These are phyloP conservation scores for Spongia lamella DNA, from an alignment of 37 sponge, comb jelly and placozoan species.

Conservation along the genomic window DNA sequence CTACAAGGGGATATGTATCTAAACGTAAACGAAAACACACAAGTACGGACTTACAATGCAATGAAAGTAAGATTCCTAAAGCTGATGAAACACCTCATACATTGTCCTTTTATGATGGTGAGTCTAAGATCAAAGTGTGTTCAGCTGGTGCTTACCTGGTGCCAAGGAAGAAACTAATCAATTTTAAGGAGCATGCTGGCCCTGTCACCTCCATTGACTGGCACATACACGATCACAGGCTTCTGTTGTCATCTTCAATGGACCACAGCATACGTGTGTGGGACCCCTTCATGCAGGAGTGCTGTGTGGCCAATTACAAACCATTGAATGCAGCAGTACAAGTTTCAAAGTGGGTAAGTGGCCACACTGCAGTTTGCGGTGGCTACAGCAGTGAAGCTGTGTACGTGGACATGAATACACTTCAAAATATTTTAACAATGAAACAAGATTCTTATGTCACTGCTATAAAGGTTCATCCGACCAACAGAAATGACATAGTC, in stretches of 20 bases:
- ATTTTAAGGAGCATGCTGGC: constrained; percentile 28
- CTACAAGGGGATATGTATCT: constrained; percentile 23
- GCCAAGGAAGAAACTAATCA: too few species aligned
- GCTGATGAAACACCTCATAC: too few species aligned
- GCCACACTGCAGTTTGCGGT: constrained; percentile 43
- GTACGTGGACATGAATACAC: constrained; percentile 37
- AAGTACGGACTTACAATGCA: neutral
- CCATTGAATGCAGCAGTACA: constrained; percentile 38
- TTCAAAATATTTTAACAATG: constrained; percentile 11
- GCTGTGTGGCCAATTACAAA: constrained; percentile 17
- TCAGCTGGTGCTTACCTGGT: too few species aligned
- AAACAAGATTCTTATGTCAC: constrained; percentile 57
- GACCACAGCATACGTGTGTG: constrained; percentile 49
- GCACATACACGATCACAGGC: constrained; percentile 31
- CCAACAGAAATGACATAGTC: constrained; percentile 34
- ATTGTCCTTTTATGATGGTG: neutral
- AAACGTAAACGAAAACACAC: constrained; percentile 3
- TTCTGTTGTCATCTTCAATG: constrained; percentile 55
- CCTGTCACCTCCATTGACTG: constrained; percentile 43
- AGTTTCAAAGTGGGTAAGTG: constrained; percentile 46
- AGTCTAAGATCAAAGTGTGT: neutral
- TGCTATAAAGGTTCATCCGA: constrained; percentile 42
- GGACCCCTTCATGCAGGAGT: constrained; percentile 14
- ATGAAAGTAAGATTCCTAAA: neutral
- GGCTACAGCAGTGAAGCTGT: constrained; percentile 52